These are phyloP conservation scores for Drosophila paramelanica DNA, from an alignment of 2,888 invertebrate genomes.

Conservation along the genomic window DNA sequence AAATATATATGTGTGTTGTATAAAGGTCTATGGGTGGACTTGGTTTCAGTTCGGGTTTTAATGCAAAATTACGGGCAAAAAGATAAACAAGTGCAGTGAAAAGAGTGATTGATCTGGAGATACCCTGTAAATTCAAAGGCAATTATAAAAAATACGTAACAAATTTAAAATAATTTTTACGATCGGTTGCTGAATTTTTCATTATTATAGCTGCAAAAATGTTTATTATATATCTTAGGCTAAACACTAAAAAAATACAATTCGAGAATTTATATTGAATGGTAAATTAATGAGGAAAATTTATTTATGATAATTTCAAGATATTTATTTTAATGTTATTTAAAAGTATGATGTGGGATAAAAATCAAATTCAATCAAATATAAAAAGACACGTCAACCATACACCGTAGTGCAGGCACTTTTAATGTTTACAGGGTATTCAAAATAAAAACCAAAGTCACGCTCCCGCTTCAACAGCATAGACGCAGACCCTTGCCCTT, in stretches of 20 bases:
- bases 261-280: too few relatives aligned
- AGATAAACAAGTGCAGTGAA: slow-evolving; percentile 6
- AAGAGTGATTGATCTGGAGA: background rate
- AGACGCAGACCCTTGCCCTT: background rate
- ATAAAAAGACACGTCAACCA: background rate
- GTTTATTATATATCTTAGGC: too few relatives aligned
- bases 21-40: slow-evolving; percentile 18
- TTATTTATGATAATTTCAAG: too few relatives aligned
- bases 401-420: background rate
- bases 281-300: too few relatives aligned
- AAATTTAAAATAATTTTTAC: too few relatives aligned
- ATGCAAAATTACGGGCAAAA: slow-evolving; percentile 16
- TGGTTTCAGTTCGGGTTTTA: slow-evolving; percentile 7
- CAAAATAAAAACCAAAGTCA: slow-evolving; percentile 33
- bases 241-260: too few relatives aligned
- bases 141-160: background rate
- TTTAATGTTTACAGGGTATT: slow-evolving; percentile 5
- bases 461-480: slow-evolving; percentile 23
- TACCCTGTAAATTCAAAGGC: slow-evolving; percentile 18
- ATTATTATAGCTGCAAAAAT: too few relatives aligned
- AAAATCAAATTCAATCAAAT: too few relatives aligned
- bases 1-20: slow-evolving; percentile 49
- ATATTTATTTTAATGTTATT: too few relatives aligned
- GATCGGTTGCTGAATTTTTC: too few relatives aligned
- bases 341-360: too few relatives aligned